Evolutionary conservation across 2,113 vertebrate genomes (phyloP), one percentile per base, ranked within the genome.

Genomic region (Cheilinus undulatus): DNA sequence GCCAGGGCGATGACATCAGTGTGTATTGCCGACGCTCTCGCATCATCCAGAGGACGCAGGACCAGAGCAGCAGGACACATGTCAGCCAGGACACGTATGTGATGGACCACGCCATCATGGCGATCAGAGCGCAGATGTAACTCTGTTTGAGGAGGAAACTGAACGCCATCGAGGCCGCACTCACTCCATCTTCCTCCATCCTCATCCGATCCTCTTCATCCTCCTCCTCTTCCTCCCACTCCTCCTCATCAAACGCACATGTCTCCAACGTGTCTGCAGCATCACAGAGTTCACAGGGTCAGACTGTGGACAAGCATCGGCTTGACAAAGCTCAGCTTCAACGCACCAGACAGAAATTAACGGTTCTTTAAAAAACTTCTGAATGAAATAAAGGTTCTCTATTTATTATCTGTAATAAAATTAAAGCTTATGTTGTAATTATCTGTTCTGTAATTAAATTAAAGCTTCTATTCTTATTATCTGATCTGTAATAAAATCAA

Each of bases 21-120:
- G 97, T 96, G 0, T 98, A 97, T 54, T 93, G 95, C 26, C 97
- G 94, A 17, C 97, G 86, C 78, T 97, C 93, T 24, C 96, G 93
- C 52, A 96, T 94, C 97, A 99, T 99, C 97, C 97, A 99, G 23
- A 99, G 83, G 0, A 95, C 93, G 30, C 97, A 99, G 0, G 97
- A 98, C 97, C 97, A 99, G 62, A 99, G 95, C 61, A 99, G 80
- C 20, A 99, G 89, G 20, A 97, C 95, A 22, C 97, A 98, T 0
- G 97, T 98, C 76, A 98, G 62, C 97, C 97, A 99, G 72, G 96
- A 98, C 85, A 98, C 97, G 11, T 98, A 97, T 0, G 97, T 98
- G 85, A 99, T 97, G 81, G 97, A 97, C 97, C 97, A 99, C 0
- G 96, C 97, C 91, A 93, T 92, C 92, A 93, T 93, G 67, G 92